These are phyloP conservation scores for Tholera decimalis DNA, from an alignment of 2,888 invertebrate genomes.

Conservation along the genomic window DNA sequence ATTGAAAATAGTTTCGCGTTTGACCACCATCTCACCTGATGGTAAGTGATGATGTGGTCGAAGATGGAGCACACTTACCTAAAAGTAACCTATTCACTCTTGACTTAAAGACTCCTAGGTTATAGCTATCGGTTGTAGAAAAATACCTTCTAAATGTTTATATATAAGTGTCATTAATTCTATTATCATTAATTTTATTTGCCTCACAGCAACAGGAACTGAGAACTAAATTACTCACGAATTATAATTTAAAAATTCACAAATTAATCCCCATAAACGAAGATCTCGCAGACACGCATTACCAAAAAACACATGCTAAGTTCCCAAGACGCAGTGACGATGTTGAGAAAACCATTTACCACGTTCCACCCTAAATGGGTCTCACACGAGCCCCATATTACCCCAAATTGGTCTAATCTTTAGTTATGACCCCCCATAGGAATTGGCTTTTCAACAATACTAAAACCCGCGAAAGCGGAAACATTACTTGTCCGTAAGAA, in stretches of 20 bases:
- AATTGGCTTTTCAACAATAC: slow-evolving; percentile 74
- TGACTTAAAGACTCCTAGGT: no score
- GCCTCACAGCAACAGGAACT: no score
- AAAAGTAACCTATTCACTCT: no score
- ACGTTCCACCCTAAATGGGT: slow-evolving; percentile 77
- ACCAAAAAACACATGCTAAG: slow-evolving; percentile 57
- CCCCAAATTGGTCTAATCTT: slow-evolving; percentile 83
- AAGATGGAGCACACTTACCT: no score
- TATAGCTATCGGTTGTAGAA: no score
- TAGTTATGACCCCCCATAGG: slow-evolving; percentile 77
- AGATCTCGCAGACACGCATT: slow-evolving; percentile 40
- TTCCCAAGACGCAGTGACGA: slow-evolving; percentile 72
- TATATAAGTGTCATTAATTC: no score
- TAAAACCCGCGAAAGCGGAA: slow-evolving; percentile 54
- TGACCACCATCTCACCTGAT: no score
- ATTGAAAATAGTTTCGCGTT: no score
- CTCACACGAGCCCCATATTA: slow-evolving; percentile 77
- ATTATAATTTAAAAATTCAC: not conserved
- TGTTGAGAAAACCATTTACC: slow-evolving; percentile 81
- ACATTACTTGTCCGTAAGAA: slow-evolving; percentile 59
- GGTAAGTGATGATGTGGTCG: no score
- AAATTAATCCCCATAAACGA: slow-evolving; percentile 7
- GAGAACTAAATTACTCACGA: not conserved
- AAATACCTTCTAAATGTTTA: no score
- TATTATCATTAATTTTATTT: no score